These are phyloP conservation scores for Epinephelus cyanopodus DNA, from an alignment of 2,113 vertebrate genomes.

Conservation along the genomic window DNA sequence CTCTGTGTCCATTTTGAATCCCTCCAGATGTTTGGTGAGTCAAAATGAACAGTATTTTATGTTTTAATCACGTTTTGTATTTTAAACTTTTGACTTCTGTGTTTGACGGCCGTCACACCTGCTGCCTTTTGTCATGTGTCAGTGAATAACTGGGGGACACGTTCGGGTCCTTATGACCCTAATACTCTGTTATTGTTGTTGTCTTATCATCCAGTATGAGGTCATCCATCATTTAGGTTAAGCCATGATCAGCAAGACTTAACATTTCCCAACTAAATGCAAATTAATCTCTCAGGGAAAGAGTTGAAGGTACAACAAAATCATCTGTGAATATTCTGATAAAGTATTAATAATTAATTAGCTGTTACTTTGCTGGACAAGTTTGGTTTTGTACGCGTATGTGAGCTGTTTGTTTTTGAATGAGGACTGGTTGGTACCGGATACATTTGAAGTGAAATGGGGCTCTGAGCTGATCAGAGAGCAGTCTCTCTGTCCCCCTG, in stretches of 20 bases:
- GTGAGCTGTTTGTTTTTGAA: conserved; percentile 48
- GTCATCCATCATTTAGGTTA: conserved; percentile 72
- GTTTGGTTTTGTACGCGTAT: background rate
- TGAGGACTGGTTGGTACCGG: conserved; percentile 41
- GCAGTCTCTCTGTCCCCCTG: conserved; percentile 43
- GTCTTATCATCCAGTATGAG: conserved; percentile 59
- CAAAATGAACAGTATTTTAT: conserved; percentile 18
- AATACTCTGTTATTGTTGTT: conserved; percentile 70
- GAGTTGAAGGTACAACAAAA: conserved; percentile 22
- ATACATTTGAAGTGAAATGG: conserved; percentile 46
- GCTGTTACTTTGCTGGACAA: background rate
- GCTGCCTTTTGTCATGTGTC: conserved; percentile 22
- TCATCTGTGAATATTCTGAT: background rate
- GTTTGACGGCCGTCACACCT: conserved; percentile 16
- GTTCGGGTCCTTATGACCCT: conserved; percentile 54
- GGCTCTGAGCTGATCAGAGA: conserved; percentile 60
- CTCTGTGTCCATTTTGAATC: conserved; percentile 32
- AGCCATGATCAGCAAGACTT: conserved; percentile 74
- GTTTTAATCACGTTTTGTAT: conserved; percentile 15
- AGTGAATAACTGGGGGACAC: conserved; percentile 24
- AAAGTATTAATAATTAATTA: background rate
- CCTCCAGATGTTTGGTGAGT: conserved; percentile 80
- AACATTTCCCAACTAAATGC: conserved; percentile 45
- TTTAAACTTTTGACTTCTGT: conserved; percentile 3
- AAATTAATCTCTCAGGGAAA: conserved; percentile 58